phyloP scores from a whole-genome alignment of 2,797 vertebrate genomes.

The Xiphorhynchus erythropygius region DNA sequence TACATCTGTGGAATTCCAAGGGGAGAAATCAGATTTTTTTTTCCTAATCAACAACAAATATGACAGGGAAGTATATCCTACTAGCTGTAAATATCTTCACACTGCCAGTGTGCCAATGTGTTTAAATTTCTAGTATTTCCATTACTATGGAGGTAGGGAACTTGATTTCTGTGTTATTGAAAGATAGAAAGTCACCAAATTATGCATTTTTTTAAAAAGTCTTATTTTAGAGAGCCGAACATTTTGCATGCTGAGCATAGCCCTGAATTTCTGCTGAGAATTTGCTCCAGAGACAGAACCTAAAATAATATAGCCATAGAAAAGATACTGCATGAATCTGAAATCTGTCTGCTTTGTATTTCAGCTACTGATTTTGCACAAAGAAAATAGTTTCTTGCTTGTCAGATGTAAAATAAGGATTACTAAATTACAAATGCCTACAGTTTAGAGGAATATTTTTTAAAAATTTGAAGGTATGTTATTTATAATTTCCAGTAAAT shows the following conservation, averaged over 20 bases:
- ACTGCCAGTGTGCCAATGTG: neutral
- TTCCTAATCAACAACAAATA: neutral
- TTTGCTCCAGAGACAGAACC: neutral
- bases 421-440: neutral
- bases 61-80: neutral
- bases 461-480: neutral
- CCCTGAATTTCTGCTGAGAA: neutral
- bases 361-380: neutral
- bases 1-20: neutral
- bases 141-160: neutral
- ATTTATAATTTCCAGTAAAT: neutral
- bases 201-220: neutral
- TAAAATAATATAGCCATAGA: neutral
- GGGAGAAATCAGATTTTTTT: neutral
- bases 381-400: neutral
- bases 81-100: neutral
- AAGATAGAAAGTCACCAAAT: neutral
- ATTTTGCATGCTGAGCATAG: neutral
- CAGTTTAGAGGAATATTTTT: neutral
- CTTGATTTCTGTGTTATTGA: neutral
- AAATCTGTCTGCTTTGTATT: neutral
- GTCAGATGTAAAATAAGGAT: neutral
- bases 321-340: neutral
- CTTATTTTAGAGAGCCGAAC: neutral
- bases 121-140: neutral